Evolutionary conservation across 1,140 invertebrate species (phyloP).

Genomic region (Ctenoplectra terminalis): DNA sequence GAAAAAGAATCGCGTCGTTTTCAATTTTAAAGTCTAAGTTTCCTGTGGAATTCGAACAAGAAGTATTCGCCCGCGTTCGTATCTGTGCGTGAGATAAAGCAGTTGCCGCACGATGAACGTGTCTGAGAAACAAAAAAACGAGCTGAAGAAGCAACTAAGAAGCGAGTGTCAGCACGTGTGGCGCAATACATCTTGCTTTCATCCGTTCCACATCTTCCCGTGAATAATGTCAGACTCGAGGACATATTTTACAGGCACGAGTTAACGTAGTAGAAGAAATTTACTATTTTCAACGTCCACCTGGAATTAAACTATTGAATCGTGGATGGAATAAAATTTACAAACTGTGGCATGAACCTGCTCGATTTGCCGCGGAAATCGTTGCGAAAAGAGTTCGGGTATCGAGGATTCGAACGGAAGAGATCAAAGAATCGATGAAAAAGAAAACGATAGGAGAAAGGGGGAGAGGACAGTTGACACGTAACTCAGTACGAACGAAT

Average conservation of each 20-base stretch:
- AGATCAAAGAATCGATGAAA: background rate
- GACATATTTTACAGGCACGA: background rate
- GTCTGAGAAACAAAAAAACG: background rate
- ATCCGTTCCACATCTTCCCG: background rate
- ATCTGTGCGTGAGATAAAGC: no score
- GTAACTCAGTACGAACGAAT: slow-evolving; percentile 78
- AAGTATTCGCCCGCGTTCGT: background rate
- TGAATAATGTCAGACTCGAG: background rate
- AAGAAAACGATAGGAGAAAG: background rate
- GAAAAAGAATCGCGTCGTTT: background rate
- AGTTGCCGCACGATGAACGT: no score
- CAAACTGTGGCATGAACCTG: background rate
- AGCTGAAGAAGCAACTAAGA: background rate
- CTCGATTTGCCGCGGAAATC: background rate
- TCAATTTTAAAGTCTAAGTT: background rate
- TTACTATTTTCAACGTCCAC: no score
- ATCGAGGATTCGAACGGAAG: background rate
- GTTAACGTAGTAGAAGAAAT: no score
- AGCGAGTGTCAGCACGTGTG: background rate
- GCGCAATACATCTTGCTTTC: background rate
- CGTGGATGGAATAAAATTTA: background rate
- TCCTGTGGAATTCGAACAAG: no score
- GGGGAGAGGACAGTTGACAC: slow-evolving; percentile 67
- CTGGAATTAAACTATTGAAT: no score
- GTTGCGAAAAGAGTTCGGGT: background rate